These are phyloP conservation scores for Hartigia nigra DNA, from an alignment of 2,888 invertebrate species.

Conservation along the genomic window DNA sequence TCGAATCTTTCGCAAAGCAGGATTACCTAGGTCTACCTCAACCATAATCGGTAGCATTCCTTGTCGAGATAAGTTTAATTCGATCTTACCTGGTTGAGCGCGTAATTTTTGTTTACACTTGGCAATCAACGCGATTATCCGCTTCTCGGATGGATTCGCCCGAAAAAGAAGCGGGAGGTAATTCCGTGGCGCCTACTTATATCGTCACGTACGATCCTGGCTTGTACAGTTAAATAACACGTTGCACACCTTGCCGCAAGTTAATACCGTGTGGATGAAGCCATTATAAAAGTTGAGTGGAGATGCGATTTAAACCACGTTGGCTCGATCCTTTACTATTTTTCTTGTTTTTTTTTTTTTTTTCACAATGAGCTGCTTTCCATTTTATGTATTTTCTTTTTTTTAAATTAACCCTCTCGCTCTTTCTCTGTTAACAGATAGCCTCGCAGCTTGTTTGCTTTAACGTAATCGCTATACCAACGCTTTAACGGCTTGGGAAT, in stretches of 20 bases:
- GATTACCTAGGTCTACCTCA: background rate
- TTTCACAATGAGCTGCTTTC: background rate
- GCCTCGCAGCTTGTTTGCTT: conserved; percentile 34
- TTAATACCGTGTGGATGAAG: conserved; percentile 41
- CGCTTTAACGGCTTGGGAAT: background rate
- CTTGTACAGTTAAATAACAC: conserved; percentile 47
- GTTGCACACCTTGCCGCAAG: conserved; percentile 40
- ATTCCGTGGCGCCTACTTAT: conserved; percentile 22
- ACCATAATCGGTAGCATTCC: background rate
- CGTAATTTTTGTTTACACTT: conserved; percentile 39
- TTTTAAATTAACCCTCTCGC: conserved; percentile 9
- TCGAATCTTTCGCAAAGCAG: background rate
- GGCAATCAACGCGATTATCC: conserved; percentile 16
- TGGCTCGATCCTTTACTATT: background rate
- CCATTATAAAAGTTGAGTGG: conserved; percentile 40
- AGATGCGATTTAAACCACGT: conserved; percentile 26
- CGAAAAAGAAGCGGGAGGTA: conserved; percentile 14
- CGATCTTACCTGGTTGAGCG: background rate
- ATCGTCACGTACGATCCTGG: conserved; percentile 24
- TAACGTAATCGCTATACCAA: conserved; percentile 25
- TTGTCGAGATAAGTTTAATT: background rate
- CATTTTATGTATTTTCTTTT: background rate
- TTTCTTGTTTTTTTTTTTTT: background rate
- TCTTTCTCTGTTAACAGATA: conserved; percentile 6
- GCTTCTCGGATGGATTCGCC: background rate